Evolutionary conservation across 1,140 invertebrate species (phyloP), one percentile per base, ranked within the genome.

Genomic region (Drosophila teissieri): DNA sequence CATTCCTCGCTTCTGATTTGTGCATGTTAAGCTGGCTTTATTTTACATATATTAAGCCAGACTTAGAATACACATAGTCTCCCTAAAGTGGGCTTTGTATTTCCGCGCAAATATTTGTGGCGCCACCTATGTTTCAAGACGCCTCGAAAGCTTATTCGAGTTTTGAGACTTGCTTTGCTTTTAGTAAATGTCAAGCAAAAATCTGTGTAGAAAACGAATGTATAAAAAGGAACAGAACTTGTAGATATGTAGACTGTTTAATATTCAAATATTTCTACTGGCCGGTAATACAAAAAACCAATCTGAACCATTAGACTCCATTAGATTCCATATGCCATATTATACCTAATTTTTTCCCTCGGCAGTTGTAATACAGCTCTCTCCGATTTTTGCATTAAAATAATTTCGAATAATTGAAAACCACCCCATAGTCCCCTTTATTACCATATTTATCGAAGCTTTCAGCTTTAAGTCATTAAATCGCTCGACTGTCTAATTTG

Each of bases 401-500:
- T 74, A 22, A 56, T 74, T 51, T 36, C 10, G 19, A 12, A 55
- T 10, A 34, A 53, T 8, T 24, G 1, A 4, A n/a, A n/a, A 11
- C 4, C 14, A 34, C 10, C 12, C 7, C 6, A 15, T 22, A 2
- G 15, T 45, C 34, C 39, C 34, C 36, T 31, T 31, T 31, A 22
- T 8, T 51, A 40, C 62, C 27, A 24, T n/a, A 39, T 19, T 48
- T 10, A 0, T 17, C 0, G 39, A 39, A 17, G 48, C 34, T 17
- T 14, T 14, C 19, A 62, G 36, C 57, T 74, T 73, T 69, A 69
- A 45, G 34, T 8, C 11, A 22, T 19, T 17, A 27, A 39, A 44
- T 40, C 19, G 27, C 31, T 0, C 14, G 27, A 11, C 39, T 24
- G 55, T 51, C 55, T 51, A 62, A 75, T 70, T 58, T 54, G 54